These are phyloP conservation scores for Peromyscus eremicus DNA, from an alignment of 2,797 vertebrate species.

Conservation along the genomic window DNA sequence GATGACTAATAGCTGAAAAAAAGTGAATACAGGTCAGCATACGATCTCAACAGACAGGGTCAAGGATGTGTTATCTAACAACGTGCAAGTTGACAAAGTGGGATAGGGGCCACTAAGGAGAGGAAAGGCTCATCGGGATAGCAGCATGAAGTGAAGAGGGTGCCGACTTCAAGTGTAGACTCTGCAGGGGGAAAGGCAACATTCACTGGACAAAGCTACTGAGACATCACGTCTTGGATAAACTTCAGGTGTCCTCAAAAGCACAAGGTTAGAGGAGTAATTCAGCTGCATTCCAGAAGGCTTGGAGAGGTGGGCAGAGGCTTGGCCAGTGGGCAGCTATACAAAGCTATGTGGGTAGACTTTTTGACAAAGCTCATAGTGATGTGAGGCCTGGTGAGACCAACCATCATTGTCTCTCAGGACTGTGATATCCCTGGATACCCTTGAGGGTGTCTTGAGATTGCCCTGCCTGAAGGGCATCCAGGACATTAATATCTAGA, in stretches of 20 bases:
- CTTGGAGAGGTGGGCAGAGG: background rate
- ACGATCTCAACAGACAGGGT: background rate
- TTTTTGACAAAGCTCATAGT: background rate
- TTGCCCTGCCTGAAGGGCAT: background rate
- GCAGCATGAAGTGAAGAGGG: background rate
- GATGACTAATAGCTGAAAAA: background rate
- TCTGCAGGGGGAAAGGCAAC: background rate
- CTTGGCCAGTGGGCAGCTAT: background rate
- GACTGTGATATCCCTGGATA: background rate
- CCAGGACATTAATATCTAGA: background rate
- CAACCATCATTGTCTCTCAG: background rate
- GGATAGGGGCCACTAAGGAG: background rate
- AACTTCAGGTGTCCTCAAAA: background rate
- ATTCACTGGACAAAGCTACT: background rate
- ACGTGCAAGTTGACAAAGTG: background rate
- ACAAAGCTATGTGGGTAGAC: background rate
- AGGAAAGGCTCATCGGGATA: background rate
- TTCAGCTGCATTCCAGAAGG: background rate
- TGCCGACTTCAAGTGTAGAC: background rate
- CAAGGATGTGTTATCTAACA: background rate
- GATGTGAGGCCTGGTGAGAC: background rate
- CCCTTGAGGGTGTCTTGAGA: background rate
- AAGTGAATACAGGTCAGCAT: background rate
- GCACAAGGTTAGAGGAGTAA: background rate
- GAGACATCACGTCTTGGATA: background rate